Percentiles rank a stretch among this genome's conserved stretches.
Conservation (phyloP, 2,797 vertebrate species). For the Ptychadena robeensis region DNA sequence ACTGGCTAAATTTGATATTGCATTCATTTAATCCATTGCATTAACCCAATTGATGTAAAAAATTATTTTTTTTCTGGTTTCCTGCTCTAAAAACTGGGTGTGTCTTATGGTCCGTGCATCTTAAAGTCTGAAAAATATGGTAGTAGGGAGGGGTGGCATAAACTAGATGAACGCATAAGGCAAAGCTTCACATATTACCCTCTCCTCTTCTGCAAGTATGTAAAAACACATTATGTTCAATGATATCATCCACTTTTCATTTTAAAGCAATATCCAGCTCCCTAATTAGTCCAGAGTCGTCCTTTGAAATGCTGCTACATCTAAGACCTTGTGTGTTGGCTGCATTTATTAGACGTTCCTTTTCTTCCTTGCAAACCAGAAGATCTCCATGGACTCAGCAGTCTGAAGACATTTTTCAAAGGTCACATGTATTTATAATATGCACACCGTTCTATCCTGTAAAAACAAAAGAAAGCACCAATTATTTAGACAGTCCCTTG, state of each 20-base stretch:
- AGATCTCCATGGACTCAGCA: neutral
- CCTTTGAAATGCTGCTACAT: neutral
- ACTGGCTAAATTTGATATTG: too few relatives aligned
- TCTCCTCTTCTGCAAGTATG: neutral
- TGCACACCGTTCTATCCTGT: neutral
- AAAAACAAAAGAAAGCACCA: constrained; percentile 1
- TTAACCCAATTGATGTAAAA: too few relatives aligned
- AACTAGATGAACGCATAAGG: too few relatives aligned
- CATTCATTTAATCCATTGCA: too few relatives aligned
- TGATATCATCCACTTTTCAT: neutral
- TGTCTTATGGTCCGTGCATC: too few relatives aligned
- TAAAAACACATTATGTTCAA: neutral
- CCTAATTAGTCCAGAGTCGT: neutral
- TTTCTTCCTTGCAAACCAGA: neutral
- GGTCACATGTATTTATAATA: constrained; percentile 2
- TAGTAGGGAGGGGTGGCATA: too few relatives aligned
- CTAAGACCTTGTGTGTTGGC: neutral
- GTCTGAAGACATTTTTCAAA: neutral
- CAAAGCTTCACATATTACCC: too few relatives aligned
- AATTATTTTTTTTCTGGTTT: too few relatives aligned
- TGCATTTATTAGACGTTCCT: neutral
- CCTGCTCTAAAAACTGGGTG: too few relatives aligned
- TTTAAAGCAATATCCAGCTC: neutral
- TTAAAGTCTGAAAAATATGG: too few relatives aligned
- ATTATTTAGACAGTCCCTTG: constrained; percentile 1